These are phyloP conservation scores for Epinotia demarniana DNA, from an alignment of 2,888 invertebrate species.

Conservation along the genomic window DNA sequence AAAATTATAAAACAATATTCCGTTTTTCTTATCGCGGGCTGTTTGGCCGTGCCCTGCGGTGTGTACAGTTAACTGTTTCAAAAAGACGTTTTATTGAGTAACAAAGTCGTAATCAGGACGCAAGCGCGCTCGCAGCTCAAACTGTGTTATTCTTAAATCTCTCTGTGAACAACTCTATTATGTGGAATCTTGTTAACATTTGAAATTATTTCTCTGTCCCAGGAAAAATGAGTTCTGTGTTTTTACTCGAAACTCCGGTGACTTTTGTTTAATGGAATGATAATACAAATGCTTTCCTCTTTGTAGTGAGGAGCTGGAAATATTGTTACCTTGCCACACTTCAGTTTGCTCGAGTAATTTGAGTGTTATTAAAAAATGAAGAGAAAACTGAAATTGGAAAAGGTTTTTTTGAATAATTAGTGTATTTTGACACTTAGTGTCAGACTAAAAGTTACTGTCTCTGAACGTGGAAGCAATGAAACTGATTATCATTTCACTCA, in stretches of 20 bases:
- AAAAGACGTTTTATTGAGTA: constrained; percentile 55
- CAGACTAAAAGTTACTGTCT: constrained; percentile 7
- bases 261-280: constrained; percentile 85
- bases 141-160: constrained; percentile 82
- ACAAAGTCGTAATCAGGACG: constrained; percentile 53
- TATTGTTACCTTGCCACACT: constrained; percentile 81
- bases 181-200: constrained; percentile 83
- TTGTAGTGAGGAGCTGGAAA: constrained; percentile 78
- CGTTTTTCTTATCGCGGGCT: constrained; percentile 52
- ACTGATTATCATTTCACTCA: constrained; percentile 9
- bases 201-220: constrained; percentile 82
- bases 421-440: constrained; percentile 9
- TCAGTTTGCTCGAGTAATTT: constrained; percentile 79
- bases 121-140: constrained; percentile 60
- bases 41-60: constrained; percentile 46
- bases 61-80: constrained; percentile 45
- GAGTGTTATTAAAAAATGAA: constrained; percentile 75
- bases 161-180: constrained; percentile 81
- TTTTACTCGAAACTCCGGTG: constrained; percentile 83
- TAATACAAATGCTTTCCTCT: constrained; percentile 82
- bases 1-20: constrained; percentile 62
- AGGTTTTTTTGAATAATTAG: constrained; percentile 30
- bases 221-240: constrained; percentile 83
- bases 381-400: constrained; percentile 70
- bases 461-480: neutral